These are phyloP conservation scores for Oreocharis arfaki DNA, from an alignment of 2,113 vertebrate genomes.

Conservation along the genomic window DNA sequence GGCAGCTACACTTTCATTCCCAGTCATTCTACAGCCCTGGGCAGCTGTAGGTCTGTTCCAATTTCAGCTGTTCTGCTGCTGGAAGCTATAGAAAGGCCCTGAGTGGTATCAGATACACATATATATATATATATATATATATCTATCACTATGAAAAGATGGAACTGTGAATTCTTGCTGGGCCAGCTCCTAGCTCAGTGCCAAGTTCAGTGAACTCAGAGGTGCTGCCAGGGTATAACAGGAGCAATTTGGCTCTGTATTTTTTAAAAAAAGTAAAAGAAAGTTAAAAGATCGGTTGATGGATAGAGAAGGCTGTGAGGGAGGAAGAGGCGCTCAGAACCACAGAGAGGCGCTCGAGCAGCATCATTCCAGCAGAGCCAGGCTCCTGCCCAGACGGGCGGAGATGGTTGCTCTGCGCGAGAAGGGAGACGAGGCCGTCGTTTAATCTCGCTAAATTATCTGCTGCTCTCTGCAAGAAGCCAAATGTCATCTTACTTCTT, in stretches of 20 bases:
- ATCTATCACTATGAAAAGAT: not conserved
- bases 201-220: not conserved
- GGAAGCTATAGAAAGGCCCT: not conserved
- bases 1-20: not conserved
- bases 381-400: not conserved
- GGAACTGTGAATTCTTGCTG: not conserved
- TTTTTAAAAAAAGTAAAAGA: not conserved
- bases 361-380: not conserved
- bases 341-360: slow-evolving; percentile 52
- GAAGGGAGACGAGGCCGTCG: not conserved
- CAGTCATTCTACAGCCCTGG: not conserved
- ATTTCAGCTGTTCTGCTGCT: not conserved
- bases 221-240: not conserved
- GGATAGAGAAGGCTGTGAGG: not conserved
- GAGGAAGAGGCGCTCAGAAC: not conserved
- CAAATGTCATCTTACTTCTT: slow-evolving; percentile 33
- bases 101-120: not conserved
- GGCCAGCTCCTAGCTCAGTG: not conserved
- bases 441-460: slow-evolving; percentile 32
- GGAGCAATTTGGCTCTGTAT: not conserved
- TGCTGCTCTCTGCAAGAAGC: slow-evolving; percentile 30
- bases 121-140: not conserved
- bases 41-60: not conserved
- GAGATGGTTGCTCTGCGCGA: not conserved
- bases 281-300: not conserved